A percentile compares a stretch with the other conserved stretches of the same genome.
Conservation (phyloP, 2,888 invertebrate species). For the Acanthosepion lycidas region DNA sequence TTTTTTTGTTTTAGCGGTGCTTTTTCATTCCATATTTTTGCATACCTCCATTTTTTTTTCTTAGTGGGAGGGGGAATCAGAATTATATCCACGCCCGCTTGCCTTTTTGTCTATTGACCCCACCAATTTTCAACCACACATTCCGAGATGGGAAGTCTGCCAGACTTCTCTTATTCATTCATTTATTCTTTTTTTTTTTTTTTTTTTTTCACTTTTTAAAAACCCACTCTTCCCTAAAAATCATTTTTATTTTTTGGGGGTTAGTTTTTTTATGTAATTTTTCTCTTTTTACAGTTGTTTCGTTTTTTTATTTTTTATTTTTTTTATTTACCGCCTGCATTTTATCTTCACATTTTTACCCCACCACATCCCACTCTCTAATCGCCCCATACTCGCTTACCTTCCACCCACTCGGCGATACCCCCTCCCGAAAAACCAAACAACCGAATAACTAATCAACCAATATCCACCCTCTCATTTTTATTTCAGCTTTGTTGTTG, state of each 20-base stretch:
- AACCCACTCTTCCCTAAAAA: not conserved
- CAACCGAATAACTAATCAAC: not conserved
- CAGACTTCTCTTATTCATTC: not conserved
- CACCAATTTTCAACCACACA: not conserved
- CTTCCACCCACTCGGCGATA: not conserved
- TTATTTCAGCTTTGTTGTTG: not conserved
- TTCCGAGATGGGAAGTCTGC: not conserved
- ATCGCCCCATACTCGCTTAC: too few species aligned
- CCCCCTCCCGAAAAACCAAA: not conserved
- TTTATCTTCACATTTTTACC: too few species aligned
- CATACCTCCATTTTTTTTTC: not conserved
- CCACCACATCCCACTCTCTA: too few species aligned
- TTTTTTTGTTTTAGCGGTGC: not conserved
- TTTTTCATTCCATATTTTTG: not conserved
- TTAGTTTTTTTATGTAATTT: too few species aligned
- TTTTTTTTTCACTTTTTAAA: not conserved
- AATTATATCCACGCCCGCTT: not conserved
- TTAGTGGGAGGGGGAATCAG: not conserved
- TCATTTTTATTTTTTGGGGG: too few species aligned
- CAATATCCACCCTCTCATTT: conserved; percentile 6
- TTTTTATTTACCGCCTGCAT: too few species aligned
- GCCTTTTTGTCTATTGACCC: not conserved
- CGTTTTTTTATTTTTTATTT: too few species aligned
- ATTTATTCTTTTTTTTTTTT: not conserved
- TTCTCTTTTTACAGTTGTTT: too few species aligned